A percentile compares a stretch with the other conserved stretches of the same genome.
phyloP scores from a whole-genome alignment of 2,888 invertebrate genomes.

The Vandiemenella viatica region DNA sequence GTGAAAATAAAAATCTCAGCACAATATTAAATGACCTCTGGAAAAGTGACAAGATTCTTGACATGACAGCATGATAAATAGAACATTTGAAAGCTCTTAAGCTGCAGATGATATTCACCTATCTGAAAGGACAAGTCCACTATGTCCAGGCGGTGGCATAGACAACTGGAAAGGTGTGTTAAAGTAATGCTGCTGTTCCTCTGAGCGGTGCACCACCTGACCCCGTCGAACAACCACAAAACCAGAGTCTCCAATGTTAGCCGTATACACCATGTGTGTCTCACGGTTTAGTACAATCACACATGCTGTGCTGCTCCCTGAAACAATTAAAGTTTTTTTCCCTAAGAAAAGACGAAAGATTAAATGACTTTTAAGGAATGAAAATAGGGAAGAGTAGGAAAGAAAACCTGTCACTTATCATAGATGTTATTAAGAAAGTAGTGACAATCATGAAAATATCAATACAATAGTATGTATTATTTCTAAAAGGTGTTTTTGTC shows the following conservation, averaged over 20 bases:
- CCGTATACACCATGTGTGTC: conserved; percentile 80
- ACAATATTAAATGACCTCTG: not conserved
- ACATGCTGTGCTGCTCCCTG: conserved; percentile 96
- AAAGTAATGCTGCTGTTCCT: conserved; percentile 97
- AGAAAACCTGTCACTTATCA: too few relatives aligned
- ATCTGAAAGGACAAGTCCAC: conserved; percentile 76
- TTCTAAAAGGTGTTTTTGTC: too few relatives aligned
- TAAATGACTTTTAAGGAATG: too few relatives aligned
- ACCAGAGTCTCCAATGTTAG: conserved; percentile 98
- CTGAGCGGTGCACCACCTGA: conserved; percentile 77
- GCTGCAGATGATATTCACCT: conserved; percentile 36
- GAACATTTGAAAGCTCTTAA: not conserved
- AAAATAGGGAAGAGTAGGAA: too few relatives aligned
- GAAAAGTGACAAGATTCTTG: too few relatives aligned
- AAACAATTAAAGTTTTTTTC: too few relatives aligned
- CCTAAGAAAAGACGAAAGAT: too few relatives aligned
- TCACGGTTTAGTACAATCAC: conserved; percentile 84
- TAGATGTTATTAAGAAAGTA: too few relatives aligned
- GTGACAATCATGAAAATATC: too few relatives aligned
- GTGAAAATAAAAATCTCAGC: not conserved
- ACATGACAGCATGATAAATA: too few relatives aligned
- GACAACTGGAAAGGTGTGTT: conserved; percentile 97
- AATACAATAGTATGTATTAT: too few relatives aligned
- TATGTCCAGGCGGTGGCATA: conserved; percentile 79
- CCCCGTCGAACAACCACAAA: conserved; percentile 84